Evolutionary conservation across 2,113 vertebrate genomes (phyloP), one percentile per base, ranked within the genome.

Genomic region (Ciconia maguari): DNA sequence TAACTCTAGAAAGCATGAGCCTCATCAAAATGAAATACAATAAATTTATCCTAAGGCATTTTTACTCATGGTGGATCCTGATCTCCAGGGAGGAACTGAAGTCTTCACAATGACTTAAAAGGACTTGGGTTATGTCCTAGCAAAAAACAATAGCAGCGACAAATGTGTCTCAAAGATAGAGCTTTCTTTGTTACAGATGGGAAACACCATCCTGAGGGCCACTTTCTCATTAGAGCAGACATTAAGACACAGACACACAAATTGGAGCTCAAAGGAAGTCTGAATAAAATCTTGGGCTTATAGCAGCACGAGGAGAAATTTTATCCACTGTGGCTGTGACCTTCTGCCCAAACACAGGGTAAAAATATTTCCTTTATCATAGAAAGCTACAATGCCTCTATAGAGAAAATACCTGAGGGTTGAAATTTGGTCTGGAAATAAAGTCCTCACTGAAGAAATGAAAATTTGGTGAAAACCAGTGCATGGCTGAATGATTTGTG

Each of bases 91-190:
- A 94, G 61, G 41, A 96, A 87, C 10, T n/a, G 44, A 84, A 93
- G 65, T 36, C 70, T 89, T 92, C 66, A 69, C 49, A 89, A 44
- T 42, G 44, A 82, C 58, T 94, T 93, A 49, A 93, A 96, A 95
- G 54, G 58, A 87, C 42, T 94, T 79, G 10, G 24, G 58, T 83
- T 84, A 85, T 61, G 65, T 84, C 58, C 44, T 62, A 70, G 22
- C 42, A 80, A 90, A 65, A 90, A 81, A 79, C 46, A 94, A 90
- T 20, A 79, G 58, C 82, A 86, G 70, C 64, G 82, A 88, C 54
- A 90, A 80, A 61, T 62, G 66, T 54, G 36, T 66, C 60, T 86
- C 54, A 77, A 80, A 90, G 84, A 79, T 34, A 91, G 38, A 58
- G 38, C 41, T 91, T 95, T 85, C 74, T 80, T 11, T 66, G 27